Base-by-base conservation (phyloP, 2,888 invertebrate species). In the Campopleginae sp. region DNA sequence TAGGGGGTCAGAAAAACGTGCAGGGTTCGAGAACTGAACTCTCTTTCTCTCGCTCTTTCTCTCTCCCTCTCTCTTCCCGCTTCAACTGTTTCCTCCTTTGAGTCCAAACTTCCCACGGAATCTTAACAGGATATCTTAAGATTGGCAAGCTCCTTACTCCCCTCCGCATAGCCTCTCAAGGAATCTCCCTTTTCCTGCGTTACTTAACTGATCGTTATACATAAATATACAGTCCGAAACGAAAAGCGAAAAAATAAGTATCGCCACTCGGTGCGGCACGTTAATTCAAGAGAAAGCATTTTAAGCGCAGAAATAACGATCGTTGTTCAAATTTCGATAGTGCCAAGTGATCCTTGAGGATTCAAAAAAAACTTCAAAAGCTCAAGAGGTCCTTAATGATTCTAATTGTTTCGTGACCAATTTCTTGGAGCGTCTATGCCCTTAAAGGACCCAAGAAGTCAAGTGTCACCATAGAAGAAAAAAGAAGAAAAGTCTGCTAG, bases 1-100 rank as follows among this genome's bases (percentile, higher is more conserved):
- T 93, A 93, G 91, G 91, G 91, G 92, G 91, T 92, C 92, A 90
- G 87, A 86, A 63, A 86, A 86, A 87, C 86, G 84, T 83, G 85
- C 86, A 79, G 81, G 61, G 80, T 80, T 79, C 78, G 77, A 83
- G 82, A 82, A 72, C 76, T 54, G 75, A 68, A 86, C 82, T 86
- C 80, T 86, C 72, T 68, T 61, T 74, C 68, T 79, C 82, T 61
- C 87, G 85, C 86, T 83, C 85, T 75, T 54, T 77, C 84, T 85
- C 65, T 54, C 42, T 12, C 31, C 2, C 66, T 63, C 63, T 61
- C 80, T 51, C 38, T 33, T 75, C 68, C 58, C 68, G 70, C 48
- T 42, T 65, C 7, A 8, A 27, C 54, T 27, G 27, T 58, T 58
- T 12, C 27, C 54, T 58, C 27, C 19, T 42, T 42, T 65, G 38